These are phyloP conservation scores for Henicopernis longicauda DNA, from an alignment of 2,113 vertebrate species.

Conservation along the genomic window DNA sequence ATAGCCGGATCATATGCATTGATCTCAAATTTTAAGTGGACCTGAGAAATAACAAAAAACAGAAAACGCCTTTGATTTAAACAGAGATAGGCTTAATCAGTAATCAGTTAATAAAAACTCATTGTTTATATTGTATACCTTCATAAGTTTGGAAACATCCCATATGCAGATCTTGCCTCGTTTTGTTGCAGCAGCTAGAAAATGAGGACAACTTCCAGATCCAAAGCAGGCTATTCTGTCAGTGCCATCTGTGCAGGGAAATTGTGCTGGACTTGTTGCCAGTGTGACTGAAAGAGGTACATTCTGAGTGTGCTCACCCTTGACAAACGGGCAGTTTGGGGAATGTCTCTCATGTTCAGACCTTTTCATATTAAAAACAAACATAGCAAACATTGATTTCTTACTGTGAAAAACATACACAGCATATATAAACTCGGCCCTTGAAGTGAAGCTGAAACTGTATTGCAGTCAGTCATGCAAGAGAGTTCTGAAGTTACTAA, in stretches of 20 bases:
- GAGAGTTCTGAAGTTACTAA: background rate
- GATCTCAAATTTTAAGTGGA: conserved; percentile 97
- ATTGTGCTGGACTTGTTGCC: conserved; percentile 95
- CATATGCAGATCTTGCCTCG: conserved; percentile 97
- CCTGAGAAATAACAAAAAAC: conserved; percentile 72
- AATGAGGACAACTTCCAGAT: conserved; percentile 96
- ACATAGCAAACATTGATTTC: background rate
- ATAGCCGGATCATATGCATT: conserved; percentile 96
- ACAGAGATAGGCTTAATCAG: background rate
- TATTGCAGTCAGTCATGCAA: background rate
- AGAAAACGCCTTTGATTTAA: background rate
- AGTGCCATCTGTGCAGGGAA: conserved; percentile 88
- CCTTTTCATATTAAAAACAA: conserved; percentile 73
- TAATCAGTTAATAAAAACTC: background rate
- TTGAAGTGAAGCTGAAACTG: background rate
- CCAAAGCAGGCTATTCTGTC: conserved; percentile 97
- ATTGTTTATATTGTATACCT: conserved; percentile 72
- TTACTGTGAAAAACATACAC: background rate
- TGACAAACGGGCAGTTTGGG: conserved; percentile 98
- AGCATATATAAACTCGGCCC: background rate
- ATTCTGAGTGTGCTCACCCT: conserved; percentile 98
- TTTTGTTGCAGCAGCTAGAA: conserved; percentile 95
- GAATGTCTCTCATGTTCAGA: conserved; percentile 99
- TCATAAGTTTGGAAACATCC: conserved; percentile 99
- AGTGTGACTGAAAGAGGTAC: conserved; percentile 96